These are phyloP conservation scores for Cephalotes varians DNA, from an alignment of 2,888 invertebrate genomes.

Conservation along the genomic window DNA sequence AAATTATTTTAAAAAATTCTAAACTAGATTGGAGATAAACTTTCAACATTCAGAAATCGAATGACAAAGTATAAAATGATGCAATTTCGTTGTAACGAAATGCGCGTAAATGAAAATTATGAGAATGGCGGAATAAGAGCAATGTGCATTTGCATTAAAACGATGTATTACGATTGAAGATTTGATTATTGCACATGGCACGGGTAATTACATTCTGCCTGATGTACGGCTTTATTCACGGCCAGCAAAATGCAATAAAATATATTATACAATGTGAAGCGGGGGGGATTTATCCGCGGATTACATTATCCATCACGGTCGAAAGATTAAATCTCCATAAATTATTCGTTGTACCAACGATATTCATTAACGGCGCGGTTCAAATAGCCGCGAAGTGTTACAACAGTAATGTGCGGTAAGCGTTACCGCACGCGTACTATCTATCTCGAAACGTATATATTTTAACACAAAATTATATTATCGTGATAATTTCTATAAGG, in stretches of 20 bases:
- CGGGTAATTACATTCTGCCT: slow-evolving; percentile 26
- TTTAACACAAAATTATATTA: not conserved
- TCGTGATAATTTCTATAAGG: not conserved
- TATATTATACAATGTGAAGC: slow-evolving; percentile 45
- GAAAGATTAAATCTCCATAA: slow-evolving; percentile 54
- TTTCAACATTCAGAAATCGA: slow-evolving; percentile 10
- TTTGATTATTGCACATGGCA: slow-evolving; percentile 39
- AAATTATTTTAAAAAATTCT: not conserved
- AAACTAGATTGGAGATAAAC: not conserved
- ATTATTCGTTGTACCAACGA: slow-evolving; percentile 39
- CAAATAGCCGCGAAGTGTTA: slow-evolving; percentile 49
- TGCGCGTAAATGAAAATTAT: slow-evolving; percentile 43
- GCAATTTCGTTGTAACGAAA: slow-evolving; percentile 23
- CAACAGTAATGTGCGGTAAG: slow-evolving; percentile 36
- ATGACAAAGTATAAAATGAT: not conserved
- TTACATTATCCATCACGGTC: slow-evolving; percentile 52
- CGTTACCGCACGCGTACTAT: slow-evolving; percentile 35
- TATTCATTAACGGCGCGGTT: slow-evolving; percentile 41
- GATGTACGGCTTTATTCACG: slow-evolving; percentile 36
- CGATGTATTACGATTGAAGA: slow-evolving; percentile 44
- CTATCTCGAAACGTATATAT: slow-evolving; percentile 4
- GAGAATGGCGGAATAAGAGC: slow-evolving; percentile 16
- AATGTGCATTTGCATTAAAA: slow-evolving; percentile 38
- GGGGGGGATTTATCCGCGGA: slow-evolving; percentile 41
- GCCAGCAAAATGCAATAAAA: slow-evolving; percentile 45